Percentiles rank a stretch among this genome's conserved stretches.
Evolutionary conservation across 2,797 vertebrate genomes (phyloP).

Genomic region (Lagodon rhomboides): DNA sequence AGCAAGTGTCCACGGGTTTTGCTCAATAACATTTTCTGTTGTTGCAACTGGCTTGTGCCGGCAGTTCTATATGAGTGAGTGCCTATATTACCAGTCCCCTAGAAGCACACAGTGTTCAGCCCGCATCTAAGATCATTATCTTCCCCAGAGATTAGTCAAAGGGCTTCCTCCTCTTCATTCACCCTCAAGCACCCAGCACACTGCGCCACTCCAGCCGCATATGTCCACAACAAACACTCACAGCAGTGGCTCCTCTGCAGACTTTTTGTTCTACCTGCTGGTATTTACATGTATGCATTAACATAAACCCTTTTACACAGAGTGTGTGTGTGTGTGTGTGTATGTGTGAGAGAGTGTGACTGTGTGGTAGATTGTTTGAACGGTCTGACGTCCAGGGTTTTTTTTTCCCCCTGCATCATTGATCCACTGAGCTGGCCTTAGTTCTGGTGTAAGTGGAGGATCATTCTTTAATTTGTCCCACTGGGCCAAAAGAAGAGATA

Average conservation of each 20-base stretch:
- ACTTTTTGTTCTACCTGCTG: slow-evolving; percentile 7
- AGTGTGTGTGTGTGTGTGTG: neutral
- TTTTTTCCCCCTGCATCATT: slow-evolving; percentile 32
- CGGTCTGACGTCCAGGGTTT: slow-evolving; percentile 9
- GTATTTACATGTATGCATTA: neutral
- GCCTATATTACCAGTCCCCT: slow-evolving; percentile 49
- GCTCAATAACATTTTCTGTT: slow-evolving; percentile 21
- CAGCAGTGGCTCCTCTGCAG: slow-evolving; percentile 1
- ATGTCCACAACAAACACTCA: slow-evolving; percentile 55
- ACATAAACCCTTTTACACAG: slow-evolving; percentile 11
- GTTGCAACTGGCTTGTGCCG: slow-evolving; percentile 17
- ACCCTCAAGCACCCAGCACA: slow-evolving; percentile 65
- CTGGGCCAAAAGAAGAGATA: slow-evolving; percentile 17
- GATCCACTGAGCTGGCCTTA: slow-evolving; percentile 28
- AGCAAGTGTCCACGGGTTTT: slow-evolving; percentile 6
- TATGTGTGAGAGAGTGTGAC: neutral
- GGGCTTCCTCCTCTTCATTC: slow-evolving; percentile 74
- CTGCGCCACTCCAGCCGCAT: slow-evolving; percentile 66
- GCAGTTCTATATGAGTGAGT: slow-evolving; percentile 20
- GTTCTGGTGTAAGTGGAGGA: slow-evolving; percentile 19
- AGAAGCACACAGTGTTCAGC: slow-evolving; percentile 61
- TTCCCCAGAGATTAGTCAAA: slow-evolving; percentile 73
- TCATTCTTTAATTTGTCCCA: slow-evolving; percentile 43
- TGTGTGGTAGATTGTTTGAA: neutral
- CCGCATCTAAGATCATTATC: slow-evolving; percentile 69